phyloP scores from a whole-genome alignment of 2,797 vertebrate genomes.

The Sebastes itinus region DNA sequence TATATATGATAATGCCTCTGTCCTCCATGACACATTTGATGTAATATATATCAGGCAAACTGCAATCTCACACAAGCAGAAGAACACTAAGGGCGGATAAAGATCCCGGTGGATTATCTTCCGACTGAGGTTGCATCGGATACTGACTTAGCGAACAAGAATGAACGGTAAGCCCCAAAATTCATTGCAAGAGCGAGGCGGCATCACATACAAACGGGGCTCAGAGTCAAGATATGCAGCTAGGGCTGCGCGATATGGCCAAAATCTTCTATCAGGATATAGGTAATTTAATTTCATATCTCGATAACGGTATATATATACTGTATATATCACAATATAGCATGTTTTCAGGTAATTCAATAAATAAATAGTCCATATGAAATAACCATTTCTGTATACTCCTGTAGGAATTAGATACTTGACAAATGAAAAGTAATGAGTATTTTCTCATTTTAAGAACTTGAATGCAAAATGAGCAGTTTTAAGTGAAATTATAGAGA shows the following conservation, averaged over 20 bases:
- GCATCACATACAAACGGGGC: background rate
- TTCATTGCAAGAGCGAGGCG: slow-evolving; percentile 1
- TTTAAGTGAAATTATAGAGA: too few relatives aligned
- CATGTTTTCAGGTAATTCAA: background rate
- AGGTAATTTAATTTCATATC: too few relatives aligned
- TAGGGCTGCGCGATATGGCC: too few relatives aligned
- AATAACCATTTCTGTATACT: too few relatives aligned
- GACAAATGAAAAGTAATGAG: too few relatives aligned
- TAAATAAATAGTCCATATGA: too few relatives aligned
- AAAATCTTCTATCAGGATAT: too few relatives aligned
- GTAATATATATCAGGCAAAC: slow-evolving; percentile 30
- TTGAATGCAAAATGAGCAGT: too few relatives aligned
- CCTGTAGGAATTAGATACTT: too few relatives aligned
- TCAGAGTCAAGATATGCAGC: background rate
- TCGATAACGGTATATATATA: too few relatives aligned
- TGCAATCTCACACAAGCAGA: slow-evolving; percentile 21
- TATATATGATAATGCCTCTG: slow-evolving; percentile 14
- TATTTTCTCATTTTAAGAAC: too few relatives aligned
- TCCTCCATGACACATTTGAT: slow-evolving; percentile 35
- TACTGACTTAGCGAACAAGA: slow-evolving; percentile 22
- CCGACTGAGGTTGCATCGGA: slow-evolving; percentile 31
- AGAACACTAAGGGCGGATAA: slow-evolving; percentile 8
- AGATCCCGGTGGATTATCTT: slow-evolving; percentile 39
- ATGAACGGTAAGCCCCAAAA: slow-evolving; percentile 11
- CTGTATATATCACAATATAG: background rate